A percentile compares a stretch with the other conserved stretches of the same genome.
Evolutionary conservation across 2,797 vertebrate genomes (phyloP).

Genomic region (Tenualosa thibaudeaui): DNA sequence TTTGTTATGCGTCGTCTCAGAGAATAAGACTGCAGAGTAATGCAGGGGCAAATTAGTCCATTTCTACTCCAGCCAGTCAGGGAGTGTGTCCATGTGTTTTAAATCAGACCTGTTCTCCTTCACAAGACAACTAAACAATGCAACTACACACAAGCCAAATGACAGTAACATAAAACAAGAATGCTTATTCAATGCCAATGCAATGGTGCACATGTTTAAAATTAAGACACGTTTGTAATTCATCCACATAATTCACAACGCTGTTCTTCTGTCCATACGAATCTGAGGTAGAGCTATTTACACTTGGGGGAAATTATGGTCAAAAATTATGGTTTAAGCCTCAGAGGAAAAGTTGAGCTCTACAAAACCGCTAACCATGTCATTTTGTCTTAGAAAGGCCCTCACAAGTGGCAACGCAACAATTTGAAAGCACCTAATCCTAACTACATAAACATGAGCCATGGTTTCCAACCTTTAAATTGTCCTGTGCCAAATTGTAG

Average conservation of each 20-base stretch:
- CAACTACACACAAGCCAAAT: not conserved
- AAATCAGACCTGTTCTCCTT: slow-evolving; percentile 10
- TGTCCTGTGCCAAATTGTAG: slow-evolving; percentile 48
- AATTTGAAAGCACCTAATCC: slow-evolving; percentile 43
- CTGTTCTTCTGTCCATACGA: not conserved
- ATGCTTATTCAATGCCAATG: not conserved
- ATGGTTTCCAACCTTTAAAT: slow-evolving; percentile 39
- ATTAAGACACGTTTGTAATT: not conserved
- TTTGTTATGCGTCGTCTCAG: not conserved
- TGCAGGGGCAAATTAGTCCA: not conserved
- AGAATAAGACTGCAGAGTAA: not conserved
- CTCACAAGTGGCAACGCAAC: slow-evolving; percentile 49
- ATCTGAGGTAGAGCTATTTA: not conserved
- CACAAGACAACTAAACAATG: not conserved
- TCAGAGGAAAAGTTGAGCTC: not conserved
- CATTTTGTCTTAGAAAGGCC: slow-evolving; percentile 36
- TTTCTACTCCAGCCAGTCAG: not conserved
- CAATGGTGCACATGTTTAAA: not conserved
- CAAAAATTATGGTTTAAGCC: not conserved
- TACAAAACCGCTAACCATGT: slow-evolving; percentile 42
- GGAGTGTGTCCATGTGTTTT: not conserved
- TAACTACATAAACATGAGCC: slow-evolving; percentile 39
- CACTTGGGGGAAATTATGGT: not conserved
- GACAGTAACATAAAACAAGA: slow-evolving; percentile 24
- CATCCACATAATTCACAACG: not conserved